phyloP scores from a whole-genome alignment of 2,888 invertebrate genomes.

The Rhingia campestris region DNA sequence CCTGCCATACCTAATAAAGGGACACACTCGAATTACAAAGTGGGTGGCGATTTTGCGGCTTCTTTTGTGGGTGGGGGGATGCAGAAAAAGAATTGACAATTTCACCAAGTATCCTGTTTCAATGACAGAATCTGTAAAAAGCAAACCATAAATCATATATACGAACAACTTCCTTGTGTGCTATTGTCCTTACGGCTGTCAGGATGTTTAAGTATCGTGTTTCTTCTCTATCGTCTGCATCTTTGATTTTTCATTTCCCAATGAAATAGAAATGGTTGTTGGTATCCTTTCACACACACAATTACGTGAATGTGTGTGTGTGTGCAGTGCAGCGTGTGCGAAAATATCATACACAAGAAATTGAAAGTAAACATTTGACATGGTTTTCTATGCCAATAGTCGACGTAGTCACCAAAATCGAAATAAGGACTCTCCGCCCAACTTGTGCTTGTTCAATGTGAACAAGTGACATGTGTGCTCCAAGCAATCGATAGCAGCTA shows the following conservation, averaged over 20 bases:
- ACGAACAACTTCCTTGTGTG: background rate
- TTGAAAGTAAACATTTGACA: conserved; percentile 33
- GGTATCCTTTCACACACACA: conserved; percentile 2
- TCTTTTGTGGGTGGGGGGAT: conserved; percentile 3
- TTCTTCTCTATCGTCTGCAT: background rate
- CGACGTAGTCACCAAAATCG: conserved; percentile 7
- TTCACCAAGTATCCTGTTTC: conserved; percentile 35
- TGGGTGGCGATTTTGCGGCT: conserved; percentile 15
- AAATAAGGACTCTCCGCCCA: background rate
- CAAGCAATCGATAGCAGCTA: background rate
- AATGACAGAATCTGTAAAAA: conserved; percentile 2
- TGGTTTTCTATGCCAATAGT: background rate
- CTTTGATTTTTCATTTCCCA: conserved; percentile 8
- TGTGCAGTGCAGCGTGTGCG: background rate
- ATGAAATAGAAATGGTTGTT: conserved; percentile 1
- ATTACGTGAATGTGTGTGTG: background rate
- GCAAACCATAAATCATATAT: background rate
- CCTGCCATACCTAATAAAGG: conserved; percentile 1
- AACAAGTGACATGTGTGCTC: background rate
- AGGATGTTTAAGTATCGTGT: conserved; percentile 8
- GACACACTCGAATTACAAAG: conserved; percentile 14
- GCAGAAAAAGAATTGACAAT: conserved; percentile 10
- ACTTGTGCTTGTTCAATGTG: background rate
- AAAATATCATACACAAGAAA: conserved; percentile 14
- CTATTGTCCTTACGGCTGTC: conserved; percentile 3